Percentiles rank a stretch among this genome's conserved stretches.
Evolutionary conservation across 2,797 vertebrate genomes (phyloP).

Genomic region (Discoglossus pictus): DNA sequence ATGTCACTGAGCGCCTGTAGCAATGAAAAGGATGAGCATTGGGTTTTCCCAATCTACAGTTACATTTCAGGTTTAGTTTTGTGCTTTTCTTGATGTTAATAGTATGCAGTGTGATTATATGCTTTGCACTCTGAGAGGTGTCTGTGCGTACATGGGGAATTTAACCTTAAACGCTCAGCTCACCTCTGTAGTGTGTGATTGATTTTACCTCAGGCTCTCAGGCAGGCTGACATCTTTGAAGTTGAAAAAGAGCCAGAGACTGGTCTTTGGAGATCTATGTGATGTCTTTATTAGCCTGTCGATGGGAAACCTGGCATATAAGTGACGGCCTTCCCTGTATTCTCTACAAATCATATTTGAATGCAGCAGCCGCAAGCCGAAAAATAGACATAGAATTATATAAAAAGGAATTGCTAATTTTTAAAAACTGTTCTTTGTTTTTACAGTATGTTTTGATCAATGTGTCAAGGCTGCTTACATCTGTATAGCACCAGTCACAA

Average conservation of each 20-base stretch:
- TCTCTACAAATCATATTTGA: constrained; percentile 22
- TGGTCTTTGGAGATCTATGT: constrained; percentile 62
- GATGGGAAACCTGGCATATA: constrained; percentile 56
- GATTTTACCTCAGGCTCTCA: constrained; percentile 53
- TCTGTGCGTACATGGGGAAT: constrained; percentile 55
- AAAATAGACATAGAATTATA: constrained; percentile 7
- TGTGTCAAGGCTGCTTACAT: too few relatives aligned
- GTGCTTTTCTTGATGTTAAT: constrained; percentile 40
- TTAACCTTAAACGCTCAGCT: constrained; percentile 58
- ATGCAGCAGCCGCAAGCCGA: background rate
- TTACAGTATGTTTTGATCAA: too few relatives aligned
- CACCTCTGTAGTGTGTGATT: constrained; percentile 54
- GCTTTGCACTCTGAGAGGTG: constrained; percentile 54
- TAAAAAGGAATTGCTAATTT: too few relatives aligned
- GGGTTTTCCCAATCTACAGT: background rate
- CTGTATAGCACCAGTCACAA: too few relatives aligned
- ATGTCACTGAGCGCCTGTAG: constrained; percentile 11
- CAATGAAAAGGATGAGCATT: background rate
- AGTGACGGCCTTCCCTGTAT: constrained; percentile 48
- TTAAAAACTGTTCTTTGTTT: too few relatives aligned
- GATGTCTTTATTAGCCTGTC: constrained; percentile 62
- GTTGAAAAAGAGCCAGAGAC: constrained; percentile 57
- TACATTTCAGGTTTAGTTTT: constrained; percentile 22
- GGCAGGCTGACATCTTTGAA: constrained; percentile 61
- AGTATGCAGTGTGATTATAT: constrained; percentile 42